A percentile compares a stretch with the other conserved stretches of the same genome.
Evolutionary conservation across 2,888 invertebrate genomes (phyloP).

Genomic region (Augochlorella aurata): DNA sequence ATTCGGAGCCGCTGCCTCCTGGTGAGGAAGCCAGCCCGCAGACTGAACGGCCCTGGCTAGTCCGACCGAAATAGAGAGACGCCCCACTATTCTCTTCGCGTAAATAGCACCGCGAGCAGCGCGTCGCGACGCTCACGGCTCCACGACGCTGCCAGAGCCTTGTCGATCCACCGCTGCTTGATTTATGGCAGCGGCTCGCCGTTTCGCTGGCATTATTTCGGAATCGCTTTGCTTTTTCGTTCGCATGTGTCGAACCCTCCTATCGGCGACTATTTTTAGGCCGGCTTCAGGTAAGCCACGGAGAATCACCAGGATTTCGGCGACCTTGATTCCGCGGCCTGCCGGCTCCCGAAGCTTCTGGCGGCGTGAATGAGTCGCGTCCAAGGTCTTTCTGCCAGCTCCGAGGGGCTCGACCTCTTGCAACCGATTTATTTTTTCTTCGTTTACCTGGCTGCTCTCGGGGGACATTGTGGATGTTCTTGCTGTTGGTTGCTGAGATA

Average conservation of each 20-base stretch:
- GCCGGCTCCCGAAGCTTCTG: neutral
- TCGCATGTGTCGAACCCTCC: conserved; percentile 12
- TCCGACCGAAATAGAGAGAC: conserved; percentile 79
- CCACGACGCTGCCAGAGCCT: conserved; percentile 56
- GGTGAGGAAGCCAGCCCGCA: conserved; percentile 74
- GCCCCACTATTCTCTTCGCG: conserved; percentile 72
- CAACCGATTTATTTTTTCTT: too few relatives aligned
- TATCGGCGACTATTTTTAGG: conserved; percentile 43
- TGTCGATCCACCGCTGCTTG: conserved; percentile 54
- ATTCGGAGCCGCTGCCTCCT: conserved; percentile 64
- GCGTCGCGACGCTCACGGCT: conserved; percentile 58
- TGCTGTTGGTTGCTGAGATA: too few relatives aligned
- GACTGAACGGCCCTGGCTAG: conserved; percentile 78
- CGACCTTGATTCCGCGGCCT: neutral
- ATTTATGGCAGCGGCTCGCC: conserved; percentile 48
- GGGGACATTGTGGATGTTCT: too few relatives aligned
- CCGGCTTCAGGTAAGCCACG: conserved; percentile 2
- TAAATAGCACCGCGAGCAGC: conserved; percentile 62
- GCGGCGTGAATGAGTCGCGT: neutral
- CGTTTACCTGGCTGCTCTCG: neutral
- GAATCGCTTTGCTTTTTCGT: conserved; percentile 24
- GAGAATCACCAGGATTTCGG: conserved; percentile 4
- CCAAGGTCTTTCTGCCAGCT: neutral
- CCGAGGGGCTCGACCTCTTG: too few relatives aligned
- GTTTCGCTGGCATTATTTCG: neutral